Evolutionary conservation across 92 coral and sea anemone genomes (phyloP).

Genomic region (Porites rus): DNA sequence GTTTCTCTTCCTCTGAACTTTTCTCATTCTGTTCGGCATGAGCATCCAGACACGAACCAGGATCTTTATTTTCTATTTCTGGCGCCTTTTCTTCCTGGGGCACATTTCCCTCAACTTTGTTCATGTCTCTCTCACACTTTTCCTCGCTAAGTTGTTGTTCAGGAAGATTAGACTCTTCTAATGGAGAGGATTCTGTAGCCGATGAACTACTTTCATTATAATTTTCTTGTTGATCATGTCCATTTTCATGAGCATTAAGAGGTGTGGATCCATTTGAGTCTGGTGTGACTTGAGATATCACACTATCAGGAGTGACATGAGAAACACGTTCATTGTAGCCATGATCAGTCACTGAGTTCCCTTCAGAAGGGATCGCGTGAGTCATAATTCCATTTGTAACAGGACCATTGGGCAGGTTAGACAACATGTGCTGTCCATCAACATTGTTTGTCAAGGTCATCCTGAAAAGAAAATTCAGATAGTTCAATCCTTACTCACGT

Average conservation of each 20-base stretch:
- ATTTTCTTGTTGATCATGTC: constrained; percentile 21
- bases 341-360: constrained; percentile 59
- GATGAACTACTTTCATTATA: constrained; percentile 8
- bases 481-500: background rate
- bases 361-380: constrained; percentile 68
- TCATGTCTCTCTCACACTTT: constrained; percentile 1
- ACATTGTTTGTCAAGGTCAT: constrained; percentile 68
- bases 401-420: constrained; percentile 84
- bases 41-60: background rate
- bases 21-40: constrained; percentile 17
- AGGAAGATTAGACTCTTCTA: background rate
- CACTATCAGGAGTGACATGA: constrained; percentile 28
- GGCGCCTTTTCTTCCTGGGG: constrained; percentile 34
- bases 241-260: constrained; percentile 26
- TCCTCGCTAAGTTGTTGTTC: constrained; percentile 34
- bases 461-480: constrained; percentile 19
- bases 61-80: background rate
- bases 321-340: constrained; percentile 23
- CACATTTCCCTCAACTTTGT: background rate
- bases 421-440: constrained; percentile 68
- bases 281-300: constrained; percentile 12
- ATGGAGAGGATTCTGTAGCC: background rate
- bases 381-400: constrained; percentile 89
- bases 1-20: background rate
- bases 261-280: constrained; percentile 42